Evolutionary conservation across 2,113 vertebrate species (phyloP), one percentile per base, ranked within the genome.

Genomic region (Syrmaticus mikado): DNA sequence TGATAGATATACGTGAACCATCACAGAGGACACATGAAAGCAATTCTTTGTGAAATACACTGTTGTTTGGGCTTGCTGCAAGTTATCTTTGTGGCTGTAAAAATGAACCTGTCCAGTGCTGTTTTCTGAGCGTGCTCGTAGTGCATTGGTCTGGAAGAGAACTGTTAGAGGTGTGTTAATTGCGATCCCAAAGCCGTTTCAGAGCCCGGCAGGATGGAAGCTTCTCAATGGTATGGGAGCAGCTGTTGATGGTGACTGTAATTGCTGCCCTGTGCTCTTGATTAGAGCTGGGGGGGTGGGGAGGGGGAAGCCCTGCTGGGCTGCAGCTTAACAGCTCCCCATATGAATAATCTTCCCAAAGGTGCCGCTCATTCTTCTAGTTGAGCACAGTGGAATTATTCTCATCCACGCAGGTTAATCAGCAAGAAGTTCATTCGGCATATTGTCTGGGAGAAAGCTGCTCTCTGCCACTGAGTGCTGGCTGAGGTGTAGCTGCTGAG

Each of bases 261-360:
- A 95, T 97, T 96, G 94, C 81, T 91, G 87, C 88, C 92, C 87
- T 82, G 80, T 43, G 79, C 65, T 81, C 58, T 87, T 94, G 92
- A 96, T 87, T 85, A 48, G 52, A 93, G 60, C 4, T 9, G 52
- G 72, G 20, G 3, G 2, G 8, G 53, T 48, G 38, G 52, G 17
- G 12, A 5, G 22, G 34, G 34, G 32, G 60, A 90, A 79, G 61
- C 57, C 95, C 93, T 95, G 94, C 94, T 95, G 97, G 43, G 89
- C 67, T 96, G 8, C 88, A 96, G 60, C 53, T 95, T 93, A 95
- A 80, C 92, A 87, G 89, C 62, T 96, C 71, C 50, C 3, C 91
- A 76, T 24, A 18, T 85, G 87, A 95, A 96, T 91, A 78, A 86
- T 71, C 75, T 64, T 93, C 83, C 89, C 1, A 2, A 78, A 89